Conservation (phyloP, 2,113 vertebrate species). For the Chamaea fasciata region DNA sequence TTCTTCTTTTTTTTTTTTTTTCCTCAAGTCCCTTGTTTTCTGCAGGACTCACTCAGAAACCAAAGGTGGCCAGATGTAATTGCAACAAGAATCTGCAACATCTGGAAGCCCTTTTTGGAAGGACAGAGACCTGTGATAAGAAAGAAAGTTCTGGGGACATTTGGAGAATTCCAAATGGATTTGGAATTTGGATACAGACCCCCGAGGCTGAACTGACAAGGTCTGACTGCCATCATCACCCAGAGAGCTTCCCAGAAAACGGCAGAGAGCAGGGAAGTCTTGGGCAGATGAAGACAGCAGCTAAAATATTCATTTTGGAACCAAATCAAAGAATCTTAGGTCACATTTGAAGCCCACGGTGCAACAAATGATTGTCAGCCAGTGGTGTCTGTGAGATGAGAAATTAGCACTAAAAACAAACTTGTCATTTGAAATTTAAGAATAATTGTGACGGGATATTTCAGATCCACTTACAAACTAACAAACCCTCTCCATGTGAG, state of each 20-base stretch:
- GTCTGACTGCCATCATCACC: neutral
- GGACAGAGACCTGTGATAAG: neutral
- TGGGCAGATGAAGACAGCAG: neutral
- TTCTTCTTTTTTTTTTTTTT: neutral
- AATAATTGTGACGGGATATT: neutral
- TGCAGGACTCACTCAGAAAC: neutral
- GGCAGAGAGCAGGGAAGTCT: neutral
- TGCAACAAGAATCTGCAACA: neutral
- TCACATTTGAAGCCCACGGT: neutral
- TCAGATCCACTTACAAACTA: neutral
- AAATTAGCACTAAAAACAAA: neutral
- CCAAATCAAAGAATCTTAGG: neutral
- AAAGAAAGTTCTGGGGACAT: neutral
- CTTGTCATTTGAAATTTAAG: neutral
- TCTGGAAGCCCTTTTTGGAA: neutral
- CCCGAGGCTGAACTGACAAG: neutral
- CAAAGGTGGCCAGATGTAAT: neutral
- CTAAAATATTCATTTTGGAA: neutral
- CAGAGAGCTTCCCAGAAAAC: neutral
- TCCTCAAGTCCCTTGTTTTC: neutral
- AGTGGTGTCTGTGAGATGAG: neutral
- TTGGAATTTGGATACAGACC: neutral
- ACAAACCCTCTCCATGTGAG: neutral
- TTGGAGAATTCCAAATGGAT: neutral
- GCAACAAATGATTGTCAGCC: neutral